phyloP scores from a whole-genome alignment of 2,888 invertebrate species.

The Clepsis dumicolana region DNA sequence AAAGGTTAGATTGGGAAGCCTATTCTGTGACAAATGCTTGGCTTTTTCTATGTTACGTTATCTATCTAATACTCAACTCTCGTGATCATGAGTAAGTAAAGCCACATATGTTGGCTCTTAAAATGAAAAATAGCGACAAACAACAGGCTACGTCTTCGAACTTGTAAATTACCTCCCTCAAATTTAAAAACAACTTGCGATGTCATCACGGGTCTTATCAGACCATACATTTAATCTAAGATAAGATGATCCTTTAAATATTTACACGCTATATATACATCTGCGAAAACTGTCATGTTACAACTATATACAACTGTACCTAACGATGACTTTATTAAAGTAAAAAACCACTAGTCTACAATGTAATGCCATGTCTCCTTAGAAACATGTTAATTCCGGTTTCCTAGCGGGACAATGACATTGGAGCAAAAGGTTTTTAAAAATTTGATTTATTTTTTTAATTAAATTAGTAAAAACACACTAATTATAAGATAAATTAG shows the following conservation, averaged over 20 bases:
- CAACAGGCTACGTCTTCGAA: neutral
- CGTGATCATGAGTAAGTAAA: neutral
- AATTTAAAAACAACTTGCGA: neutral
- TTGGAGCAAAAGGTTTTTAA: no score
- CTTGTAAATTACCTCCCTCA: neutral
- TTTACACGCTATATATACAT: neutral
- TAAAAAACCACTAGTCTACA: no score
- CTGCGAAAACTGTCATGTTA: neutral
- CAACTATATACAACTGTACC: neutral
- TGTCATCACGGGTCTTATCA: neutral
- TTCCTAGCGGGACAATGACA: no score
- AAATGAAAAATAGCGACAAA: neutral
- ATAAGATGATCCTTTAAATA: neutral
- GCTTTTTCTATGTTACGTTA: no score
- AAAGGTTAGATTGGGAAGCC: no score
- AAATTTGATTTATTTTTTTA: no score
- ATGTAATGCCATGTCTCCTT: no score
- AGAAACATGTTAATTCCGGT: no score
- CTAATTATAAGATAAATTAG: no score
- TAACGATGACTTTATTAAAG: neutral
- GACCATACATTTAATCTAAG: slow-evolving; percentile 1
- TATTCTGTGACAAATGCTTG: no score
- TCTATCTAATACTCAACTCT: no score
- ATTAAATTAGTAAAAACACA: no score
- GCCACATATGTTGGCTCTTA: neutral